These are phyloP conservation scores for Magallana gigas DNA, from an alignment of 1,140 invertebrate genomes.

Conservation along the genomic window DNA sequence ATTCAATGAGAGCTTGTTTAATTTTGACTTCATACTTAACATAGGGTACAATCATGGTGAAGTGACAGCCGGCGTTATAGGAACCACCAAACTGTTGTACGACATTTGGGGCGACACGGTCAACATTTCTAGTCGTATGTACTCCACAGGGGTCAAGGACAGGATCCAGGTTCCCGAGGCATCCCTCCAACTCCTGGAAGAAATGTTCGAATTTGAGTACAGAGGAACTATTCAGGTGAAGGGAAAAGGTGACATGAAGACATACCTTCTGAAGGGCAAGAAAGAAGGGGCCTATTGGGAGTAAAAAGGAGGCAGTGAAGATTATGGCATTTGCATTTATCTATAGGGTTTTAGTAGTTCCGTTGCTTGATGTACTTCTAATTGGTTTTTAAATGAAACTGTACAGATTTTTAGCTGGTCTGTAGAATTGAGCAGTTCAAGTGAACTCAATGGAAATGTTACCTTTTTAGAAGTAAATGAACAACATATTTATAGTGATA, in stretches of 20 bases:
- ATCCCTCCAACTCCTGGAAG: slow-evolving; percentile 81
- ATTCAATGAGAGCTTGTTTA: slow-evolving; percentile 93
- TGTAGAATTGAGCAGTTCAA: background rate
- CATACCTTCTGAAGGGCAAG: slow-evolving; percentile 83
- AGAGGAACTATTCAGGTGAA: slow-evolving; percentile 78
- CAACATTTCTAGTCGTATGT: slow-evolving; percentile 97
- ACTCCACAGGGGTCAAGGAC: slow-evolving; percentile 88
- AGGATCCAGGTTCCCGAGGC: slow-evolving; percentile 88
- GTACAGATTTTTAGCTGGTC: background rate
- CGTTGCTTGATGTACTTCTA: slow-evolving; percentile 7
- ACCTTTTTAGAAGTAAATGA: background rate
- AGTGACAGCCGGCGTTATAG: slow-evolving; percentile 96
- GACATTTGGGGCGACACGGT: slow-evolving; percentile 99
- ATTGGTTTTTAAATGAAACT: background rate
- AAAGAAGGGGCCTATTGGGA: slow-evolving; percentile 70
- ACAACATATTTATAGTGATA: slow-evolving; percentile 3
- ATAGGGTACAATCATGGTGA: slow-evolving; percentile 87
- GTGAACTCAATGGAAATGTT: background rate
- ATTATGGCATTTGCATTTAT: background rate
- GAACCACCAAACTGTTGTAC: slow-evolving; percentile 96
- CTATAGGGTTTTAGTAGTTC: background rate
- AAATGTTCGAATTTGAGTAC: slow-evolving; percentile 79
- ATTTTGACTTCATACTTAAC: slow-evolving; percentile 93
- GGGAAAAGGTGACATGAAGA: slow-evolving; percentile 81
- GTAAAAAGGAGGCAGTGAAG: background rate